Base-by-base conservation (phyloP, 2,888 invertebrate species). In the Allophyes oxyacanthae region DNA sequence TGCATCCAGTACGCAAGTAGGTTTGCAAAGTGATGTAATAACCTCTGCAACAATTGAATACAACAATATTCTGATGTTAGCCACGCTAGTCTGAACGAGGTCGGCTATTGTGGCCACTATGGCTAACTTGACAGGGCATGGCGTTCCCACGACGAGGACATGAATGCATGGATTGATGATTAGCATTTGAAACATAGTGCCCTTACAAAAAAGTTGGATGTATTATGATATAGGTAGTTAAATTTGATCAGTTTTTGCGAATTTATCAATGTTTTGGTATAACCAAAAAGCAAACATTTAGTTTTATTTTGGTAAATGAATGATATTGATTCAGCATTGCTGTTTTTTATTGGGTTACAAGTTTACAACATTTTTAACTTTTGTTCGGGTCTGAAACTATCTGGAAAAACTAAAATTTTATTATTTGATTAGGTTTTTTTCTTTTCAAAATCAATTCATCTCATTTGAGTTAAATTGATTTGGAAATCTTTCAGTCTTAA, bases 71-170 rank as follows among this genome's bases (percentile, higher is more conserved):
- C 56, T 62, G 60, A 60, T 68, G 68, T 77, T 67, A 77, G 60
- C 72, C 63, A 68, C 64, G 69, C 67, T 66, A 66, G 65, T 63
- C 62, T 60, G 46, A 71, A 62, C 79, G 80, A 85, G 86, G 87
- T 78, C 87, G 75, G 30, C 73, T 56, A 83, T 84, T 86, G 83
- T 84, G 66, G 67, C 63, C 67, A 70, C 77, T 80, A 79, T 83
- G 70, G 75, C 65, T 71, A 71, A 78, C 74, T 55, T 72, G 76
- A 58, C 71, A 69, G 72, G 71, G 71, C 76, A 78, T 70, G 64
- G 65, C 64, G 75, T 84, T 87, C 87, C 79, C 86, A 87, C 82
- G 83, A 61, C 61, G 63, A 69, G 57, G 56, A 43, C 59, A 62
- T 63, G 28, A 57, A 72, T 68, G 42, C 66, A 67, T 50, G 59